phyloP scores from a whole-genome alignment of 2,113 vertebrate species.

The Actenoides hombroni region DNA sequence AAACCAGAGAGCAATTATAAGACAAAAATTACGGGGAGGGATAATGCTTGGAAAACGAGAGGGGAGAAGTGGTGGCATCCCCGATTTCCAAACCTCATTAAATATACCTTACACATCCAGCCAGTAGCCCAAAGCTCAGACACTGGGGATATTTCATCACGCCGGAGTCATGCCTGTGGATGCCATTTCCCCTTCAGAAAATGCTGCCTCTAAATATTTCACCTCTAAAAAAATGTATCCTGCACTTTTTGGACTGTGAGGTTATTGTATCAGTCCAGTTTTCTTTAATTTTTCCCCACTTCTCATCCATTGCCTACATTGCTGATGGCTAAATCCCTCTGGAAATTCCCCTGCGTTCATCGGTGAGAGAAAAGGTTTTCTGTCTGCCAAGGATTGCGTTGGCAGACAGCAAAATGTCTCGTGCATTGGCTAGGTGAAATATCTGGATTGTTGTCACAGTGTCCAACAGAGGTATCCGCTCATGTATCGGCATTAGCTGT shows the following conservation, averaged over 20 bases:
- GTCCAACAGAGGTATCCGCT: neutral
- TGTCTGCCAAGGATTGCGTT: neutral
- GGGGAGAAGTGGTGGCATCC: constrained; percentile 11
- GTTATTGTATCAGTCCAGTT: neutral
- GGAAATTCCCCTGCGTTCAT: neutral
- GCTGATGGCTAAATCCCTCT: neutral
- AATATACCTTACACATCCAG: neutral
- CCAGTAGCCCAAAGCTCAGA: neutral
- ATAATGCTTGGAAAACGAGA: constrained; percentile 26
- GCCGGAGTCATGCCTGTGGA: rapidly evolving
- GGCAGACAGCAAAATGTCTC: neutral
- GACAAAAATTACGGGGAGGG: neutral
- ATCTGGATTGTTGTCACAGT: constrained; percentile 26
- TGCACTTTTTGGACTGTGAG: neutral
- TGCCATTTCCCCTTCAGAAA: neutral
- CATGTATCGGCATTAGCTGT: neutral
- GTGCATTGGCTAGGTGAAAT: constrained; percentile 30
- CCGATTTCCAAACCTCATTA: constrained; percentile 40
- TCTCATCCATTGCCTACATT: neutral
- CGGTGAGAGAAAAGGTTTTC: neutral
- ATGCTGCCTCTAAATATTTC: neutral
- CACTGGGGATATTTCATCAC: neutral
- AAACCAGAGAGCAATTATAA: constrained; percentile 24
- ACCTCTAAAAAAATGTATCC: neutral
- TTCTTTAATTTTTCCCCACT: neutral